Conservation (phyloP, 1,140 invertebrate genomes). For the Kradibia gibbosae region DNA sequence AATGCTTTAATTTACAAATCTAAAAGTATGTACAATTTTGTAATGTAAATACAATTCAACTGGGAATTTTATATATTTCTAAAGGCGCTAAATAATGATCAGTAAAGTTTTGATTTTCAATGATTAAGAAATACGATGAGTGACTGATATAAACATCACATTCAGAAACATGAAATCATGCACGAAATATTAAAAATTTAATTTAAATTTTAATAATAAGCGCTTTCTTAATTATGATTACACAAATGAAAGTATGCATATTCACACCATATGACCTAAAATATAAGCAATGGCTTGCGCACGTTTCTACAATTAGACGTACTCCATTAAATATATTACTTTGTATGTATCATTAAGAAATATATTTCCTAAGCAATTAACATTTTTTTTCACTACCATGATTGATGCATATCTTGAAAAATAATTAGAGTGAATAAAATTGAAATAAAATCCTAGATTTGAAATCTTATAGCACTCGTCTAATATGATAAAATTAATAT, state of each 20-base stretch:
- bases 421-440: background rate
- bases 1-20: background rate
- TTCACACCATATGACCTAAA: too few relatives aligned
- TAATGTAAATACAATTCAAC: background rate
- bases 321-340: too few relatives aligned
- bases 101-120: slow-evolving; percentile 33
- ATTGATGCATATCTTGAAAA: background rate
- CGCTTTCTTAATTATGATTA: background rate
- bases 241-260: too few relatives aligned
- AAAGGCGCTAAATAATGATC: slow-evolving; percentile 7
- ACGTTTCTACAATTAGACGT: too few relatives aligned
- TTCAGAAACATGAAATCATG: background rate
- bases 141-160: slow-evolving; percentile 13
- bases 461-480: background rate
- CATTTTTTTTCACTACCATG: background rate
- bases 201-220: background rate
- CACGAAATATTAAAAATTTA: background rate
- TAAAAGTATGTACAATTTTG: background rate
- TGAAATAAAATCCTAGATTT: background rate
- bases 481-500: background rate
- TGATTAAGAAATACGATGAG: background rate
- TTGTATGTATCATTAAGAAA: too few relatives aligned
- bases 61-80: background rate
- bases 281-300: too few relatives aligned
- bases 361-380: background rate